Percentiles rank a stretch among this genome's conserved stretches.
Evolutionary conservation across 2,797 vertebrate genomes (phyloP).

Genomic region (Cossypha dichroa): DNA sequence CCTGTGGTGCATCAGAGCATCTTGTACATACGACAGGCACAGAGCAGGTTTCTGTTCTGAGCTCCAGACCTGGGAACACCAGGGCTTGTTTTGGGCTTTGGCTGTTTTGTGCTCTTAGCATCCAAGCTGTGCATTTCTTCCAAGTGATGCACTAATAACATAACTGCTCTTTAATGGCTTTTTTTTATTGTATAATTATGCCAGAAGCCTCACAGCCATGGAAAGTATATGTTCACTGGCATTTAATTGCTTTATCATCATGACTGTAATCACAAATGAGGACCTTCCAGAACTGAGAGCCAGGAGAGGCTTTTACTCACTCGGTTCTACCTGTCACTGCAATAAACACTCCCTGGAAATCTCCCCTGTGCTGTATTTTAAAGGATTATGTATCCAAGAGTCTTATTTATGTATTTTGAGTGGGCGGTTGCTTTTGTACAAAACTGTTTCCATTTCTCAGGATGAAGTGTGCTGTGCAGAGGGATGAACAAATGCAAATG

Average conservation of each 20-base stretch:
- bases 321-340: not conserved
- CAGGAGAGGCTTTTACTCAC: constrained; percentile 5
- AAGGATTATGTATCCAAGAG: not conserved
- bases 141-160: constrained; percentile 17
- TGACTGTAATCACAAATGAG: constrained; percentile 9
- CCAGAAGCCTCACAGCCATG: constrained; percentile 11
- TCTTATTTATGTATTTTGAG: not conserved
- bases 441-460: not conserved
- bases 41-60: not conserved
- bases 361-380: not conserved
- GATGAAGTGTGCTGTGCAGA: accelerated
- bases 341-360: not conserved
- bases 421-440: not conserved
- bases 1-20: not conserved
- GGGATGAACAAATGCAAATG: accelerated
- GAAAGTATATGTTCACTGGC: constrained; percentile 4
- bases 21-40: not conserved
- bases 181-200: constrained; percentile 24
- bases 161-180: constrained; percentile 20
- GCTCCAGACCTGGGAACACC: not conserved
- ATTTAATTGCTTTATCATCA: constrained; percentile 44
- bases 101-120: not conserved
- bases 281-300: constrained; percentile 14
- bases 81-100: not conserved
- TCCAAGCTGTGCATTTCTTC: not conserved